Conservation (phyloP, 2,888 invertebrate genomes). For the Drosophila neoperkinsi region DNA sequence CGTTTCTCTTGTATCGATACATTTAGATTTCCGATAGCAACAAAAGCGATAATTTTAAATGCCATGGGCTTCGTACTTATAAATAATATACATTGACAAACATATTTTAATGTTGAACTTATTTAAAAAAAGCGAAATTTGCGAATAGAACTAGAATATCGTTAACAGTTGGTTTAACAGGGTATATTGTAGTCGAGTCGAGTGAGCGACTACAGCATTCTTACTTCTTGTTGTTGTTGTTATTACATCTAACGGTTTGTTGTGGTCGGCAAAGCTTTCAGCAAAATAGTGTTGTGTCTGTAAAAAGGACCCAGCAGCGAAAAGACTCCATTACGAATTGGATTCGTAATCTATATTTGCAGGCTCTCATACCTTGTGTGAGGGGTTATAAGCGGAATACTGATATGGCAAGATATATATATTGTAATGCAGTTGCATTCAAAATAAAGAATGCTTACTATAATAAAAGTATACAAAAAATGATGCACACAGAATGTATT, state of each 20-base stretch:
- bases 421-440: background rate
- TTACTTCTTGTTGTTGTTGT: background rate
- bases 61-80: background rate
- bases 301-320: background rate
- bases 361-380: background rate
- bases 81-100: background rate
- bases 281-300: slow-evolving; percentile 54
- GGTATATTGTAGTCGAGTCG: background rate
- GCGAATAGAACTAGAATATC: background rate
- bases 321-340: background rate
- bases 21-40: background rate
- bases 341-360: background rate
- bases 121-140: background rate
- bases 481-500: background rate
- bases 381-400: background rate
- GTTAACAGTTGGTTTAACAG: background rate
- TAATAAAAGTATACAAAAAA: no score
- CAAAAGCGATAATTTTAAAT: no score
- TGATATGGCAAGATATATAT: background rate
- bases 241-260: slow-evolving; percentile 51
- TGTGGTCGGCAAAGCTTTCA: slow-evolving; percentile 48
- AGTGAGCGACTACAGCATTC: background rate
- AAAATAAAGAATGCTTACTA: no score
- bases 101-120: background rate
- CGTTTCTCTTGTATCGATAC: background rate